Conservation (phyloP, 1,140 invertebrate species). For the Delia radicum region DNA sequence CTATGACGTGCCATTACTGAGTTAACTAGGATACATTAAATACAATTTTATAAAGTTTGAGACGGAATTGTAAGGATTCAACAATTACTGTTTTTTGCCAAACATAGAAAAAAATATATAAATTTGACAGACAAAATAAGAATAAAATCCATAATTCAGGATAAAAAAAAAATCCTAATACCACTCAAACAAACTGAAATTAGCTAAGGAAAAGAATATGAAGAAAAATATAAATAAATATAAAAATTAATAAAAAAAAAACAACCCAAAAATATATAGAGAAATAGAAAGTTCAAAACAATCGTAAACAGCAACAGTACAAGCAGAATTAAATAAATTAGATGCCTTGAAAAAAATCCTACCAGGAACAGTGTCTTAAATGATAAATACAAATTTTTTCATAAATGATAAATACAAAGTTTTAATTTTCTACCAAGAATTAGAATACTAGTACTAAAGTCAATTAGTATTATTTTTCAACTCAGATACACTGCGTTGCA, state of each 20-base stretch:
- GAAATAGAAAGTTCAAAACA: constrained; percentile 1
- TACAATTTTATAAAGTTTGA: too few relatives aligned
- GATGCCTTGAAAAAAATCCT: neutral
- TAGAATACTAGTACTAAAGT: too few relatives aligned
- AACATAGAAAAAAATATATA: constrained; percentile 44
- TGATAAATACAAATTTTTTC: neutral
- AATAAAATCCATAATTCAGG: constrained; percentile 56
- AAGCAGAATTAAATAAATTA: neutral
- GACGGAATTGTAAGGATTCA: neutral
- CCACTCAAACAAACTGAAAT: constrained; percentile 6
- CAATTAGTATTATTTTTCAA: too few relatives aligned
- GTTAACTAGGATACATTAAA: too few relatives aligned
- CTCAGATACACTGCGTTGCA: too few relatives aligned
- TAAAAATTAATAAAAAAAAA: too few relatives aligned
- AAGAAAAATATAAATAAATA: neutral
- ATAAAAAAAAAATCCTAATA: constrained; percentile 46
- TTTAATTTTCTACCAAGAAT: too few relatives aligned
- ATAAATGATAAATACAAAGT: too few relatives aligned
- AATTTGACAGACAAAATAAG: constrained; percentile 55
- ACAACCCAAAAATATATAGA: neutral
- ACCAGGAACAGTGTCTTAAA: neutral
- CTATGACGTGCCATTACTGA: too few relatives aligned
- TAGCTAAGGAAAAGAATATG: neutral
- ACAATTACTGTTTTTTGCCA: neutral
- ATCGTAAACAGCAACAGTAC: neutral